Evolutionary conservation across 1,140 invertebrate species (phyloP).

Genomic region (Neodiprion pinetum): DNA sequence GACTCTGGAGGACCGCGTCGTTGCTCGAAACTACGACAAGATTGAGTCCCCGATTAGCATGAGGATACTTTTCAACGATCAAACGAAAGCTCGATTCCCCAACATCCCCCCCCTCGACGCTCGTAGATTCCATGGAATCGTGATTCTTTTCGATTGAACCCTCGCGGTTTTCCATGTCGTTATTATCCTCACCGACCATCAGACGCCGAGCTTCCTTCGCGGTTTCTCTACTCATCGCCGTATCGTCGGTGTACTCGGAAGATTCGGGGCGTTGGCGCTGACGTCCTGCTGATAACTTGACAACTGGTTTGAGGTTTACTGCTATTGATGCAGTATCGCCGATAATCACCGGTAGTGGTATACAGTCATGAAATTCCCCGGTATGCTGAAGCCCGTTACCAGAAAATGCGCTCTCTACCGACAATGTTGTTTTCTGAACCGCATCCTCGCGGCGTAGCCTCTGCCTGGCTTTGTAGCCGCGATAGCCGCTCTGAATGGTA

Average conservation of each 20-base stretch:
- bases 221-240: slow-evolving; percentile 8
- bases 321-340: neutral
- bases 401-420: slow-evolving; percentile 36
- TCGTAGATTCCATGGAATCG: neutral
- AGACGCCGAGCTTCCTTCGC: neutral
- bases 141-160: neutral
- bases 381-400: slow-evolving; percentile 44
- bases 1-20: slow-evolving; percentile 38
- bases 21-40: neutral
- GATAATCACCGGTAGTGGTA: slow-evolving; percentile 42
- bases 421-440: slow-evolving; percentile 36
- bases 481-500: slow-evolving; percentile 61
- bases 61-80: slow-evolving; percentile 12
- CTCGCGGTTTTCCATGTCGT: neutral
- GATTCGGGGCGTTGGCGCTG: slow-evolving; percentile 6
- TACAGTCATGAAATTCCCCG: slow-evolving; percentile 55
- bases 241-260: slow-evolving; percentile 1
- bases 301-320: slow-evolving; percentile 6
- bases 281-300: too few species aligned
- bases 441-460: slow-evolving; percentile 38
- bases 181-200: neutral
- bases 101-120: neutral
- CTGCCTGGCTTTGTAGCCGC: slow-evolving; percentile 52
- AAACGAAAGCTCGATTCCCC: neutral
- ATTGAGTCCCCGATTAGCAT: neutral